Conservation (phyloP, 2,888 invertebrate species). For the Amblyjoppa proteus region DNA sequence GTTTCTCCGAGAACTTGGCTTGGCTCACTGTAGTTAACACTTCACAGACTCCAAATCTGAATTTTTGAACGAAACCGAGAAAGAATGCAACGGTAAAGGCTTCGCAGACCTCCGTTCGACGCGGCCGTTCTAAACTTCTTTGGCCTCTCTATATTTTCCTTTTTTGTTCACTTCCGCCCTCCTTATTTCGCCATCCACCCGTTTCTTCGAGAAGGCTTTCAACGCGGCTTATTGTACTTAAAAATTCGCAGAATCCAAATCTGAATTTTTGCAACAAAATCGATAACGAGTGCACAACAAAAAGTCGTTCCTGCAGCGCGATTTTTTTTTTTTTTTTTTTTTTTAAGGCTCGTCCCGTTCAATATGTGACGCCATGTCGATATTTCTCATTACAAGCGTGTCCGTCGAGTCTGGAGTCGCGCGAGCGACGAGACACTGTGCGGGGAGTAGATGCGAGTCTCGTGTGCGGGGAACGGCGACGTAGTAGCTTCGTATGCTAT, state of each 20-base stretch:
- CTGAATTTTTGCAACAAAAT: not conserved
- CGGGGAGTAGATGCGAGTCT: conserved; percentile 14
- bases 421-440: conserved; percentile 16
- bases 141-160: conserved; percentile 6
- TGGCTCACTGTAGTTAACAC: not conserved
- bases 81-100: not conserved
- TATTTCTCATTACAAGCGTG: conserved; percentile 76
- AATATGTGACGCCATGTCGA: conserved; percentile 69
- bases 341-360: conserved; percentile 1
- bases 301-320: not conserved
- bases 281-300: not conserved
- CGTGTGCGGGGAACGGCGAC: conserved; percentile 45
- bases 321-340: not conserved
- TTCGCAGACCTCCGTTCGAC: conserved; percentile 58
- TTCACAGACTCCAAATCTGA: not conserved
- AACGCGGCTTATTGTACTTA: too few relatives aligned
- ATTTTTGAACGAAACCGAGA: not conserved
- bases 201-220: not conserved
- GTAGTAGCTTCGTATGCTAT: conserved; percentile 75
- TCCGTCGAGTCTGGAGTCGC: conserved; percentile 61
- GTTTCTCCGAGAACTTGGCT: not conserved
- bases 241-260: not conserved
- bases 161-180: not conserved
- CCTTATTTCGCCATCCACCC: not conserved
- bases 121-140: conserved; percentile 28